Evolutionary conservation across 2,888 invertebrate species (phyloP).

Genomic region (Hybos culiciformis): DNA sequence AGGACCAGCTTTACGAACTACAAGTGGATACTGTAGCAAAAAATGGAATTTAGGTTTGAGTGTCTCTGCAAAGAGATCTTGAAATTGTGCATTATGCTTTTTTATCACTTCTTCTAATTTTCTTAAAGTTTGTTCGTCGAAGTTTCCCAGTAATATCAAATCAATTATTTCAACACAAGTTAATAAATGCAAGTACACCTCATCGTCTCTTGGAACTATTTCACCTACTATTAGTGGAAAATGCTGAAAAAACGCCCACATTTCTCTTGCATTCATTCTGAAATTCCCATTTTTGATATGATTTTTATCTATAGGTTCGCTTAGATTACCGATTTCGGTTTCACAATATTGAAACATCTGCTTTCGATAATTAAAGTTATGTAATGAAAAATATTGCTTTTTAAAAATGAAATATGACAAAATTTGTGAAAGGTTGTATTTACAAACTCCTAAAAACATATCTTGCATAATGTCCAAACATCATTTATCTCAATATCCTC

Average conservation of each 20-base stretch:
- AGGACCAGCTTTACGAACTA: constrained; percentile 10
- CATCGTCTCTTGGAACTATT: constrained; percentile 7
- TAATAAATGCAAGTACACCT: constrained; percentile 1
- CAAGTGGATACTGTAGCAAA: constrained; percentile 10
- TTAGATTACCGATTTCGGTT: constrained; percentile 8
- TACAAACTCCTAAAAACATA: constrained; percentile 4
- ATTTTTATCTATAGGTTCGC: constrained; percentile 8
- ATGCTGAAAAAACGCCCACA: constrained; percentile 10
- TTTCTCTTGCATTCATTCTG: constrained; percentile 11
- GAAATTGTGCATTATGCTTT: constrained; percentile 8
- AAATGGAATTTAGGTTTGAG: constrained; percentile 12
- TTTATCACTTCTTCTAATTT: constrained; percentile 8
- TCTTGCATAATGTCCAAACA: constrained; percentile 8
- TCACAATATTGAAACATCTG: constrained; percentile 8
- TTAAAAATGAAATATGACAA: constrained; percentile 3
- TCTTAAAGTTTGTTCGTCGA: constrained; percentile 6
- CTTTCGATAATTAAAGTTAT: neutral
- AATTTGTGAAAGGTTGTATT: constrained; percentile 3
- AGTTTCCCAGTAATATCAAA: constrained; percentile 8
- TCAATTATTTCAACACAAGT: constrained; percentile 10
- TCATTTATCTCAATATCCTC: constrained; percentile 7
- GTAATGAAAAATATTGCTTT: neutral
- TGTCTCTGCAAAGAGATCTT: constrained; percentile 10
- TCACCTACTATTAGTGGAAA: constrained; percentile 11
- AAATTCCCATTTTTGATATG: constrained; percentile 10